Percentiles rank a stretch among this genome's conserved stretches.
phyloP scores from a whole-genome alignment of 1,140 invertebrate genomes.

The Drosophila ficusphila region DNA sequence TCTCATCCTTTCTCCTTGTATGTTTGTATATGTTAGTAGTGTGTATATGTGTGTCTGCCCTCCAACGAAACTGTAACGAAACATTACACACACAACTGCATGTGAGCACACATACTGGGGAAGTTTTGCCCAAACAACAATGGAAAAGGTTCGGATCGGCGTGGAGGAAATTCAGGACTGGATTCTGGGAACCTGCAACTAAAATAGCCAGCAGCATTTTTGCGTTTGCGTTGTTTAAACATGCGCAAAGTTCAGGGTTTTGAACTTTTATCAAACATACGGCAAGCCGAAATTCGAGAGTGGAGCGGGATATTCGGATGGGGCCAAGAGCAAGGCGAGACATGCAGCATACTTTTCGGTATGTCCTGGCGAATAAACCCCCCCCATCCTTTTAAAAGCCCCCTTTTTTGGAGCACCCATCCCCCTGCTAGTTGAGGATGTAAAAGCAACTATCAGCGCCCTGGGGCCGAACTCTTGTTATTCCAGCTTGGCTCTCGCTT shows the following conservation, averaged over 20 bases:
- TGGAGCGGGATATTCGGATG: no score
- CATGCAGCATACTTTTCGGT: conserved; percentile 33
- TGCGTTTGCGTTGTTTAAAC: conserved; percentile 83
- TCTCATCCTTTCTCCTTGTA: not conserved
- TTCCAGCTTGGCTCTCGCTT: conserved; percentile 74
- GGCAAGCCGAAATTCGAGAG: conserved; percentile 41
- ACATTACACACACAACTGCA: conserved; percentile 49
- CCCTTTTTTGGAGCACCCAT: no score
- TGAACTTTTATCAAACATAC: conserved; percentile 83
- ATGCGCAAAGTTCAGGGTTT: conserved; percentile 80
- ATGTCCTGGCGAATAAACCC: not conserved
- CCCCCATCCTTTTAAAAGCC: no score
- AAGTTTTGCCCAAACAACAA: conserved; percentile 71
- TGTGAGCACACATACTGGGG: conserved; percentile 41
- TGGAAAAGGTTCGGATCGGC: not conserved
- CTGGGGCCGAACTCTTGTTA: conserved; percentile 71
- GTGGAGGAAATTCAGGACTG: not conserved
- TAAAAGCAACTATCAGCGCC: conserved; percentile 76
- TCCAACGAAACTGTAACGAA: conserved; percentile 56
- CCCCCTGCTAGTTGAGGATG: conserved; percentile 14
- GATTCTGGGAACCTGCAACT: conserved; percentile 57
- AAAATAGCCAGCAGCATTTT: conserved; percentile 83
- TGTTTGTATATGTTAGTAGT: not conserved
- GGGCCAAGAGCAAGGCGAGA: conserved; percentile 37
- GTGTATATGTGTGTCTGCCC: conserved; percentile 3